Percentiles rank a stretch among this genome's conserved stretches.
These are phyloP conservation scores for Gortyna flavago DNA, from an alignment of 2,888 invertebrate species.

Conservation along the genomic window DNA sequence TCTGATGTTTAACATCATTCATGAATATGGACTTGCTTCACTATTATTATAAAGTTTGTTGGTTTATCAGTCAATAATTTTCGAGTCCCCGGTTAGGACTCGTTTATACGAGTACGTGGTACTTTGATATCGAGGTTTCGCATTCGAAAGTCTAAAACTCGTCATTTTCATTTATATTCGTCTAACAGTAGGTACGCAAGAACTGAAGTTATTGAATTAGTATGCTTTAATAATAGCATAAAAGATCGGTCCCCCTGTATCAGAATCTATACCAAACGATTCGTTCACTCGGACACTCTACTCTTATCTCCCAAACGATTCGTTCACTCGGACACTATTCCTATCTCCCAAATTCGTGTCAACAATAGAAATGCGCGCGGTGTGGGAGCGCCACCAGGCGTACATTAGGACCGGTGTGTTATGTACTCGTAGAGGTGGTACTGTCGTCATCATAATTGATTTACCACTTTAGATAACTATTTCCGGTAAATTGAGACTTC, in stretches of 20 bases:
- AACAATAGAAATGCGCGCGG: conserved; percentile 28
- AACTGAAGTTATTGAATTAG: background rate
- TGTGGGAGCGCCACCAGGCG: background rate
- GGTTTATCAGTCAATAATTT: background rate
- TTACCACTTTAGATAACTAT: background rate
- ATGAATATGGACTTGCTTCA: conserved; percentile 16
- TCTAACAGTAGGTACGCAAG: background rate
- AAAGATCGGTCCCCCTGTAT: background rate
- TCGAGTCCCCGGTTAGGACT: background rate
- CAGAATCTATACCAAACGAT: conserved; percentile 1
- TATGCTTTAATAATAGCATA: background rate
- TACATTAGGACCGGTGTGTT: background rate
- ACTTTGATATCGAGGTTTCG: background rate
- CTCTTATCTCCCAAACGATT: conserved; percentile 3
- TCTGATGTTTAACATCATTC: background rate
- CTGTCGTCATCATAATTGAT: background rate
- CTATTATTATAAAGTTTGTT: background rate
- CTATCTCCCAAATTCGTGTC: background rate
- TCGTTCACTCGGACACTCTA: conserved; percentile 1
- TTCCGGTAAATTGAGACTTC: background rate
- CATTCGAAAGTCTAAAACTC: background rate
- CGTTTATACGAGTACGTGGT: background rate
- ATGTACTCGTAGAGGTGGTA: background rate
- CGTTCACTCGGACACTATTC: background rate
- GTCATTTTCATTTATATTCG: no score